These are phyloP conservation scores for Sylvilagus floridanus DNA, from an alignment of 2,797 vertebrate genomes.

Conservation along the genomic window DNA sequence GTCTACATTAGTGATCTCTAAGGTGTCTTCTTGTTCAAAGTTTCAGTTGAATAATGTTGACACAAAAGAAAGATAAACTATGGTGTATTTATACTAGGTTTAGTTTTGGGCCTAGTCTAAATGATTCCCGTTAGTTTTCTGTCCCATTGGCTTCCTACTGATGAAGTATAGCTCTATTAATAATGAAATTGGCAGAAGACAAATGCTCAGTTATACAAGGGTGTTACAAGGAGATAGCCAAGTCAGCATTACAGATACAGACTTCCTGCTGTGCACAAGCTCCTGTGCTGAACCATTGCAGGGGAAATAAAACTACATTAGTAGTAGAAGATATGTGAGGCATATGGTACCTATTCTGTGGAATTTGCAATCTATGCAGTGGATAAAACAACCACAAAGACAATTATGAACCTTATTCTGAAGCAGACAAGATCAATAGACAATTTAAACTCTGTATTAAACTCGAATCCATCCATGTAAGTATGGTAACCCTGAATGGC, in stretches of 20 bases:
- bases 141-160: neutral
- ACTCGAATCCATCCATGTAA: neutral
- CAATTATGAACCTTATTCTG: neutral
- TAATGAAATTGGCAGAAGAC: neutral
- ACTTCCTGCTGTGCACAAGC: neutral
- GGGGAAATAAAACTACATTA: neutral
- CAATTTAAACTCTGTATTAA: neutral
- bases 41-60: neutral
- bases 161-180: neutral
- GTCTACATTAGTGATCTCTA: neutral
- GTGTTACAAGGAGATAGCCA: neutral
- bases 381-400: neutral
- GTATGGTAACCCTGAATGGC: neutral
- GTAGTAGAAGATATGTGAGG: neutral
- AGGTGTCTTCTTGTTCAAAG: neutral
- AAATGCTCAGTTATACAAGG: neutral
- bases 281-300: neutral
- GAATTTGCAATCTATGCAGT: neutral
- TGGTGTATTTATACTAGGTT: neutral
- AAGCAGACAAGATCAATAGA: neutral
- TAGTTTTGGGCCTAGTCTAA: neutral
- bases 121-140: neutral
- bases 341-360: neutral
- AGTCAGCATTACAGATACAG: neutral
- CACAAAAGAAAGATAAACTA: neutral